Evolutionary conservation across 1,140 invertebrate species (phyloP).

Genomic region (Conus ventricosus): DNA sequence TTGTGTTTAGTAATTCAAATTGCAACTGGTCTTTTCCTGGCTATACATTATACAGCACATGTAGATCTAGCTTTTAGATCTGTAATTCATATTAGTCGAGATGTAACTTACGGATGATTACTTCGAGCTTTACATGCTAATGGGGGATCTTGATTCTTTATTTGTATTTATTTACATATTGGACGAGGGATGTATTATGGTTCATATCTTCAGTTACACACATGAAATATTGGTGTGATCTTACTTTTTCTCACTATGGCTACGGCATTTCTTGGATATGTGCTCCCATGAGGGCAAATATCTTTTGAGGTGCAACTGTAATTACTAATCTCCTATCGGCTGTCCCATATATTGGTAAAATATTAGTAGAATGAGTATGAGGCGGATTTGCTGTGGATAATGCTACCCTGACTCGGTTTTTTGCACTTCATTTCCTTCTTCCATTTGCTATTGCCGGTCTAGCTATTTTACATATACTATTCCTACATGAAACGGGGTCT

Average conservation of each 20-base stretch:
- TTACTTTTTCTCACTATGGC: conserved; percentile 80
- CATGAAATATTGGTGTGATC: conserved; percentile 78
- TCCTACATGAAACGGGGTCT: not conserved
- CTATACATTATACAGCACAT: conserved; percentile 27
- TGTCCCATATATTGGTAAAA: conserved; percentile 78
- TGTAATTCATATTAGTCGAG: conserved; percentile 71
- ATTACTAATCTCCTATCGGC: conserved; percentile 84
- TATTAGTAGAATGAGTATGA: not conserved
- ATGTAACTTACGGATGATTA: conserved; percentile 75
- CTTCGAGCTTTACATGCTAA: conserved; percentile 78
- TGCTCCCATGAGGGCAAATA: conserved; percentile 84
- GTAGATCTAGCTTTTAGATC: conserved; percentile 62
- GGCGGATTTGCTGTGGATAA: conserved; percentile 7
- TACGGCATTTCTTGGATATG: conserved; percentile 83
- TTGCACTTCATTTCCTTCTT: conserved; percentile 2
- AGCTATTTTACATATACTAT: not conserved
- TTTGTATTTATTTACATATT: conserved; percentile 68
- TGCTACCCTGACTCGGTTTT: not conserved
- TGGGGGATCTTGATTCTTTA: conserved; percentile 70
- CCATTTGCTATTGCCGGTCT: not conserved
- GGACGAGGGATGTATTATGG: conserved; percentile 68
- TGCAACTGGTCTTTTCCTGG: conserved; percentile 17
- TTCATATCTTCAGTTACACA: conserved; percentile 70
- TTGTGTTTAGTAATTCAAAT: conserved; percentile 22
- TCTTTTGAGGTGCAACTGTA: conserved; percentile 83